Percentiles rank a stretch among this genome's conserved stretches.
Evolutionary conservation across 2,797 vertebrate genomes (phyloP).

Genomic region (Paramormyrops hopkinsi): DNA sequence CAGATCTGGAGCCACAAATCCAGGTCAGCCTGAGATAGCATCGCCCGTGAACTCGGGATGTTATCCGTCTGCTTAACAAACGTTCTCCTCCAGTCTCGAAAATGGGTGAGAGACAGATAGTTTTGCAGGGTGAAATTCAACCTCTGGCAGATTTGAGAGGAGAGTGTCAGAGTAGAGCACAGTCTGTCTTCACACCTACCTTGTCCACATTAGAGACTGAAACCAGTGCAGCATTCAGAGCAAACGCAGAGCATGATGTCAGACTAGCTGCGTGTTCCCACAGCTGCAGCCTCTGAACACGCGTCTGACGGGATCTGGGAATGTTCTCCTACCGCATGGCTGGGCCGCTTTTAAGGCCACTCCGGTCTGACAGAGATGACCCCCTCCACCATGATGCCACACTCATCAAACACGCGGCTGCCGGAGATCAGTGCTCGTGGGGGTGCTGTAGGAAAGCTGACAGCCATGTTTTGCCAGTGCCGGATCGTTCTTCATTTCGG

Average conservation of each 20-base stretch:
- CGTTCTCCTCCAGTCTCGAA: not conserved
- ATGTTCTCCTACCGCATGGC: not conserved
- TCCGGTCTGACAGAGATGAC: not conserved
- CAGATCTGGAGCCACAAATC: not conserved
- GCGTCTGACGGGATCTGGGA: not conserved
- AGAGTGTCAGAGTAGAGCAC: not conserved
- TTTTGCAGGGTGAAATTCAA: not conserved
- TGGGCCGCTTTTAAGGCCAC: not conserved
- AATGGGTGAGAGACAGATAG: not conserved
- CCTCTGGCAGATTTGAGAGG: not conserved
- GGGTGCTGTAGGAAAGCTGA: not conserved
- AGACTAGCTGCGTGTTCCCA: not conserved
- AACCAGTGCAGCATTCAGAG: not conserved
- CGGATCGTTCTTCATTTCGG: not conserved
- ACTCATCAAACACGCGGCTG: not conserved
- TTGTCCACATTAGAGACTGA: not conserved
- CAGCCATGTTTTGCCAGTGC: not conserved
- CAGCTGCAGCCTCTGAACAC: not conserved
- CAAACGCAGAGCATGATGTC: not conserved
- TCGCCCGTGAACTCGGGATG: not conserved
- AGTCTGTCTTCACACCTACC: not conserved
- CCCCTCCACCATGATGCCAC: not conserved
- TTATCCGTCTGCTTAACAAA: not conserved
- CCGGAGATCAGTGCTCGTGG: not conserved
- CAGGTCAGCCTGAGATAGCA: not conserved